Evolutionary conservation across 2,888 invertebrate genomes (phyloP), one percentile per base, ranked within the genome.

Genomic region (Xanthostigma xanthostigma): DNA sequence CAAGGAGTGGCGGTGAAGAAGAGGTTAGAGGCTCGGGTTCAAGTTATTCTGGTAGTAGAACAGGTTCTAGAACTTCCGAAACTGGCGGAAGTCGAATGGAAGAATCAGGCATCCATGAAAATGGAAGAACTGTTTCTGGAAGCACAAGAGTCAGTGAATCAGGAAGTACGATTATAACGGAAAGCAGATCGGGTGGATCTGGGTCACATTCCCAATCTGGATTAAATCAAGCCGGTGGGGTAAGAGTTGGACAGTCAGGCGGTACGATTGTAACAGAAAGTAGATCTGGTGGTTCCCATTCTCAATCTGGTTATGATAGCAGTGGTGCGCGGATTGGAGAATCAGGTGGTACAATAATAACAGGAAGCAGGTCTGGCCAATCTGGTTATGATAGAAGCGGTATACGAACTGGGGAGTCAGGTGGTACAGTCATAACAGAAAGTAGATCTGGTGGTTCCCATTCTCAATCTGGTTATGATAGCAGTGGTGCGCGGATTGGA

Each of bases 1-100:
- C 75, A 39, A 13, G 39, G 39, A 39, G 39, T 39, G 12, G 14
- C 39, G 39, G 39, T 39, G 39, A 39, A 39, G 27, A 27, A 27
- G 27, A 27, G 27, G 27, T 6, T 27, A 27, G 27, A 27, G 27
- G 27, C 27, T 27, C 27, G 6, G 12, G 36, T 17, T 44, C 44
- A 10, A n/a, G 17, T 17, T 12, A 12, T 14, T 35, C 27, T 11
- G 27, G 36, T 34, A 37, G 35, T 34, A 44, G 12, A 43, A 44
- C 10, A 35, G 36, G 34, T 42, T 42, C n/a, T 17, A 40, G 36
- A 40, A 38, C 35, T 46, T 13, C 9, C 13, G 11, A 39, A 12
- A 13, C 34, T 41, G 40, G 14, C 41, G 39, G 11, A 13, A 36
- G 11, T 27, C 17, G 10, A 11, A n/a, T 14, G 36, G 33, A 46